These are phyloP conservation scores for Apodemus speciosus DNA, from an alignment of 2,113 vertebrate genomes.

Conservation along the genomic window DNA sequence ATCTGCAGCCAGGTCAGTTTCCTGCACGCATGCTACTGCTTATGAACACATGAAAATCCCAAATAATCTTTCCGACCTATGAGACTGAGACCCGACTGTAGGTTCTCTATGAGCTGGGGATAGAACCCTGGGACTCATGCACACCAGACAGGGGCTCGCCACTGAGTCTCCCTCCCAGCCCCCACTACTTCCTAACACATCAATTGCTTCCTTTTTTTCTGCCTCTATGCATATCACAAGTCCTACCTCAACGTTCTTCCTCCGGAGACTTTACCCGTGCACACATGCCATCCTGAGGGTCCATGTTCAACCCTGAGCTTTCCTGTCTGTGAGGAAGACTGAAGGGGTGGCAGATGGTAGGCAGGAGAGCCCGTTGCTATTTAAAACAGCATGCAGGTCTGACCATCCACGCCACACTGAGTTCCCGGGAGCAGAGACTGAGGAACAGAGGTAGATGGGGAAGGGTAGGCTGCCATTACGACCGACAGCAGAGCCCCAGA, in stretches of 20 bases:
- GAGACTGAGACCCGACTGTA: background rate
- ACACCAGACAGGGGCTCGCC: background rate
- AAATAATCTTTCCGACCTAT: background rate
- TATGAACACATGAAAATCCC: background rate
- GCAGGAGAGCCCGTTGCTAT: background rate
- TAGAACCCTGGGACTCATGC: background rate
- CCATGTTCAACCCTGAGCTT: background rate
- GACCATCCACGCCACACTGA: background rate
- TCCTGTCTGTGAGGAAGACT: background rate
- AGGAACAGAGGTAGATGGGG: background rate
- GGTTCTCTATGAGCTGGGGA: background rate
- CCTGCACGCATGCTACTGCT: background rate
- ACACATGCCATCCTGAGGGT: background rate
- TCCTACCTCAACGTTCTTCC: background rate
- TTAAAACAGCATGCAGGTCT: background rate
- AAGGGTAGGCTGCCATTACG: background rate
- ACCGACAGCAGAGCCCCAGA: background rate
- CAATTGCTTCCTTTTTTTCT: background rate
- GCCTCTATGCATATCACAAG: background rate
- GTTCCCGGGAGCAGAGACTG: background rate
- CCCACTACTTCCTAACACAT: background rate
- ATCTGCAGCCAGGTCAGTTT: background rate
- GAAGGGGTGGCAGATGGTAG: background rate
- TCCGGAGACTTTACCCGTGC: background rate
- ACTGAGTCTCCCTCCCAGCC: background rate